phyloP scores from a whole-genome alignment of 2,113 vertebrate species.

The Platysteira castanea region DNA sequence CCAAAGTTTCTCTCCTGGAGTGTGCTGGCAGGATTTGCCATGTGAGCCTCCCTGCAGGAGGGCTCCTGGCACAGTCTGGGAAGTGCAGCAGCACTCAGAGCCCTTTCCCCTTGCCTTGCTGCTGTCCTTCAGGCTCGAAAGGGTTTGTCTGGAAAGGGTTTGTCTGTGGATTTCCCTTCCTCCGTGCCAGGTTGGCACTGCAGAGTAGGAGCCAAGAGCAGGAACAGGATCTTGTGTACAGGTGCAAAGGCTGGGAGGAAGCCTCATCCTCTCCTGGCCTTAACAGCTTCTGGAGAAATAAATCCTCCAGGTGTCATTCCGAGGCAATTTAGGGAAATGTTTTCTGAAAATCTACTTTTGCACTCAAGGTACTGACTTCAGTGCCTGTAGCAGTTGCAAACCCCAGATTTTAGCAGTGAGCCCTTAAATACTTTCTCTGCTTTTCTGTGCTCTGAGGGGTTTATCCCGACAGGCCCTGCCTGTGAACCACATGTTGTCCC shows the following conservation, averaged over 20 bases:
- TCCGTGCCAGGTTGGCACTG: neutral
- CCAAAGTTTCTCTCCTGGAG: fast-evolving
- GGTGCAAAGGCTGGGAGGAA: neutral
- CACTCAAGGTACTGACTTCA: neutral
- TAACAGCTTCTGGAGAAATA: neutral
- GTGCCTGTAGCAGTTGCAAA: neutral
- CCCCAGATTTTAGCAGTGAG: neutral
- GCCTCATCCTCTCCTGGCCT: neutral
- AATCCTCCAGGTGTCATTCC: neutral
- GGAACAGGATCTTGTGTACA: neutral
- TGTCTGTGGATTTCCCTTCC: neutral
- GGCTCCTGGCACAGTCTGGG: neutral
- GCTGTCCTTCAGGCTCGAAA: neutral
- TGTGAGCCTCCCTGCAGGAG: neutral
- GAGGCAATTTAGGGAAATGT: neutral
- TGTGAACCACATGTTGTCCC: neutral
- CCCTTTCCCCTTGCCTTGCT: neutral
- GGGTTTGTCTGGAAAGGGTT: neutral
- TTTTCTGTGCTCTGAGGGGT: neutral
- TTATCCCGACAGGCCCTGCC: neutral
- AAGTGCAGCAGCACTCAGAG: neutral
- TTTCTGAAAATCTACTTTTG: neutral
- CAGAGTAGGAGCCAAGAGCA: neutral
- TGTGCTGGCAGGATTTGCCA: neutral
- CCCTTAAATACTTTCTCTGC: neutral